Evolutionary conservation across 2,113 vertebrate genomes (phyloP).

Genomic region (Odocoileus virginianus): DNA sequence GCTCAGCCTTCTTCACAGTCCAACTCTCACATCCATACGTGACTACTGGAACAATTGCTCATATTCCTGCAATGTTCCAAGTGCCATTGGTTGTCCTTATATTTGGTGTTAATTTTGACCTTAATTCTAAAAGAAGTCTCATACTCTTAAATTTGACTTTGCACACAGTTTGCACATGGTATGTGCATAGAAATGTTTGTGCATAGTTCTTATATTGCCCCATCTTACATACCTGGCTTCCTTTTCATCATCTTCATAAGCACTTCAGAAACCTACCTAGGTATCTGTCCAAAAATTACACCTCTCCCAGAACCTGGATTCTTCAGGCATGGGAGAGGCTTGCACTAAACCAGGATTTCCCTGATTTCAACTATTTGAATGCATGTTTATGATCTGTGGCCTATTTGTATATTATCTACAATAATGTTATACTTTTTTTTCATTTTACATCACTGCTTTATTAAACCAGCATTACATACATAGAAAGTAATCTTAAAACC

Average conservation of each 20-base stretch:
- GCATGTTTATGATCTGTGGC: not conserved
- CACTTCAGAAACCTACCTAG: not conserved
- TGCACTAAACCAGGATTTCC: not conserved
- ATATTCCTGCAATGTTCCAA: not conserved
- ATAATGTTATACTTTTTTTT: not conserved
- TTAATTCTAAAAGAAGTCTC: not conserved
- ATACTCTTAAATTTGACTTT: not conserved
- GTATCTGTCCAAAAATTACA: not conserved
- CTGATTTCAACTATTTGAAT: not conserved
- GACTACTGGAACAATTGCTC: not conserved
- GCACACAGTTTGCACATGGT: not conserved
- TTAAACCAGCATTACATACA: not conserved
- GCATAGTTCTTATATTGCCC: too few relatives aligned
- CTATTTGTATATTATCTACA: not conserved
- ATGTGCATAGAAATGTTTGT: not conserved
- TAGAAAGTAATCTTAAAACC: not conserved
- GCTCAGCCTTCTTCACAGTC: not conserved
- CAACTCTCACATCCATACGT: not conserved
- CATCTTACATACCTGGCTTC: not conserved
- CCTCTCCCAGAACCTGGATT: not conserved
- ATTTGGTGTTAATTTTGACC: not conserved
- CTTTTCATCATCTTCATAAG: not conserved
- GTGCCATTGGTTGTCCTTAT: not conserved
- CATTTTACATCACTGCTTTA: not conserved
- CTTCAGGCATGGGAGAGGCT: not conserved